Percentiles rank a stretch among this genome's conserved stretches.
Evolutionary conservation across 1,140 invertebrate species (phyloP).

Genomic region (Drosophila insularis): DNA sequence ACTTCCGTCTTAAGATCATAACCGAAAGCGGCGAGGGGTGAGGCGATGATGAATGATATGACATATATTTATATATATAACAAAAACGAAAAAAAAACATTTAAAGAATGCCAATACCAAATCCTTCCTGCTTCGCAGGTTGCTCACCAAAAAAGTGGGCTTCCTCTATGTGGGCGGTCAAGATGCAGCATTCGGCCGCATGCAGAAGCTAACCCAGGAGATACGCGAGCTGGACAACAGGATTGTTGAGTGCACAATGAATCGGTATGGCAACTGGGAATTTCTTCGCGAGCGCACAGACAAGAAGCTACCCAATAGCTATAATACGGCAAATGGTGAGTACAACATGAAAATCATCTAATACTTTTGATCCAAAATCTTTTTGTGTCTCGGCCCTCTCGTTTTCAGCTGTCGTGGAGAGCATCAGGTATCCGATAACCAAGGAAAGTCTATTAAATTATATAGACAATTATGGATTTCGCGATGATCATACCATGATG

Average conservation of each 20-base stretch:
- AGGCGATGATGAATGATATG: conserved; percentile 18
- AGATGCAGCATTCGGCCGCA: conserved; percentile 85
- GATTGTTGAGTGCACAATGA: conserved; percentile 97
- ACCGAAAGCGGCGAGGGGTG: conserved; percentile 87
- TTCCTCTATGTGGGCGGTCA: conserved; percentile 91
- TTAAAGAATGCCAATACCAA: neutral
- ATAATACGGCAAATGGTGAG: conserved; percentile 90
- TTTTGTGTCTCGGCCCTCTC: neutral
- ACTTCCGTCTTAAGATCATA: conserved; percentile 95
- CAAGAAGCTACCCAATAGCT: conserved; percentile 97
- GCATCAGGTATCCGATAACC: conserved; percentile 91
- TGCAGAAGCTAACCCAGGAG: conserved; percentile 90
- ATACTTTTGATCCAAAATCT: neutral
- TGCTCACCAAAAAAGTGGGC: conserved; percentile 86
- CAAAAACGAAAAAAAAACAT: neutral
- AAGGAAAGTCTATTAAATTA: conserved; percentile 89
- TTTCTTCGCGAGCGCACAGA: conserved; percentile 98
- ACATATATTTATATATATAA: neutral
- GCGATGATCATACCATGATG: conserved; percentile 86
- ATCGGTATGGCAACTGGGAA: conserved; percentile 90
- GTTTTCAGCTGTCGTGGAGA: conserved; percentile 86
- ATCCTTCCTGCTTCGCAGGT: conserved; percentile 56
- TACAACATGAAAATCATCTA: conserved; percentile 22
- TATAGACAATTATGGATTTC: conserved; percentile 87
- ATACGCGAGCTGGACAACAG: conserved; percentile 93